phyloP scores from a whole-genome alignment of 2,888 invertebrate genomes.

The Apamea monoglypha region DNA sequence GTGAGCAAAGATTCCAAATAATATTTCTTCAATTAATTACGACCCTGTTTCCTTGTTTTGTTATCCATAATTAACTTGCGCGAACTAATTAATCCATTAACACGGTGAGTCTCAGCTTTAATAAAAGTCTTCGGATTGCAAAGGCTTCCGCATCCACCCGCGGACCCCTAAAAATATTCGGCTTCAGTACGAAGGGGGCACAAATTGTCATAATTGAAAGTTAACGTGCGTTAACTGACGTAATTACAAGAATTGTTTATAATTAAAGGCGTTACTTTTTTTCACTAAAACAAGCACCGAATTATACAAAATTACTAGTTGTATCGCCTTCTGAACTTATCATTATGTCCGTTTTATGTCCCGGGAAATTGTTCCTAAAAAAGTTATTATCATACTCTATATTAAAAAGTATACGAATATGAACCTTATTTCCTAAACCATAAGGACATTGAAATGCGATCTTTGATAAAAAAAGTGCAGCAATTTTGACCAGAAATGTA shows the following conservation, averaged over 20 bases:
- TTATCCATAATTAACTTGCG: slow-evolving; percentile 53
- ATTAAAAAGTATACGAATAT: slow-evolving; percentile 32
- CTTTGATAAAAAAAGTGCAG: slow-evolving; percentile 50
- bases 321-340: slow-evolving; percentile 71
- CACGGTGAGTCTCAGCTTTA: slow-evolving; percentile 44
- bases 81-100: slow-evolving; percentile 52
- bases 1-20: slow-evolving; percentile 12
- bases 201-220: slow-evolving; percentile 79
- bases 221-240: slow-evolving; percentile 77
- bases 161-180: slow-evolving; percentile 64
- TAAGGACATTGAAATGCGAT: slow-evolving; percentile 47
- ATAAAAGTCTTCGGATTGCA: slow-evolving; percentile 61
- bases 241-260: slow-evolving; percentile 78
- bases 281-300: slow-evolving; percentile 76
- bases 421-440: slow-evolving; percentile 23
- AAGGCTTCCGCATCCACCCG: slow-evolving; percentile 48
- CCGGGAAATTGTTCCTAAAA: slow-evolving; percentile 65
- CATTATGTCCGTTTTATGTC: slow-evolving; percentile 66
- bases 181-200: slow-evolving; percentile 69
- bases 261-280: slow-evolving; percentile 82
- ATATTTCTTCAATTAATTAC: slow-evolving; percentile 43
- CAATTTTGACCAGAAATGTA: slow-evolving; percentile 66
- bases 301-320: slow-evolving; percentile 83
- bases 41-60: slow-evolving; percentile 41
- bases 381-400: slow-evolving; percentile 46